phyloP scores from a whole-genome alignment of 2,113 vertebrate species.

The Seriola quinqueradiata region DNA sequence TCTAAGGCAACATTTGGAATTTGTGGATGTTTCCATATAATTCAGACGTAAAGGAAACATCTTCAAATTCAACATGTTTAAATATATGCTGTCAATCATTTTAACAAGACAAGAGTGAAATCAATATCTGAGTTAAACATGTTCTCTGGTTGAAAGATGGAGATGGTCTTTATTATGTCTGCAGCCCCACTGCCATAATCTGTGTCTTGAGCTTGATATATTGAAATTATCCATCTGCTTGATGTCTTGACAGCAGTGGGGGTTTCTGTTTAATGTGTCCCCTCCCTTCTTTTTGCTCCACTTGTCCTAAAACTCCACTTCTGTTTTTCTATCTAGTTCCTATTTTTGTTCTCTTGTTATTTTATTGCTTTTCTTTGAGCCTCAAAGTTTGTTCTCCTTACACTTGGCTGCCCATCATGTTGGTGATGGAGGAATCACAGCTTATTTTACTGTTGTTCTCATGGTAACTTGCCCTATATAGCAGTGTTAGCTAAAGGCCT shows the following conservation, averaged over 20 bases:
- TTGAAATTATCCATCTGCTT: conserved; percentile 25
- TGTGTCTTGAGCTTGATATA: conserved; percentile 6
- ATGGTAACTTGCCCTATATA: conserved; percentile 16
- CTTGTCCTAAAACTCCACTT: neutral
- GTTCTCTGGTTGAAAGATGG: neutral
- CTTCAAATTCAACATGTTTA: neutral
- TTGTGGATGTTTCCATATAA: conserved; percentile 6
- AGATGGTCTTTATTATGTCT: conserved; percentile 5
- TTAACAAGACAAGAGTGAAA: conserved; percentile 24
- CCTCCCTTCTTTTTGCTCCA: conserved; percentile 6
- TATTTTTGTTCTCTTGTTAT: conserved; percentile 10
- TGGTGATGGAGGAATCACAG: conserved; percentile 4
- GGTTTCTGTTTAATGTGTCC: neutral
- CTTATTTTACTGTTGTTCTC: conserved; percentile 17
- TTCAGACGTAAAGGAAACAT: conserved; percentile 3
- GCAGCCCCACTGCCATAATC: conserved; percentile 18
- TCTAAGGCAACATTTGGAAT: conserved; percentile 15
- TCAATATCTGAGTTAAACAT: neutral
- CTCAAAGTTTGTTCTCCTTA: conserved; percentile 9
- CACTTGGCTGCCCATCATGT: conserved; percentile 25
- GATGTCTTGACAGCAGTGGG: conserved; percentile 4
- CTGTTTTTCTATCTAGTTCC: neutral
- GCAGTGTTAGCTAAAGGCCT: conserved; percentile 15
- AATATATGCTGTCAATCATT: conserved; percentile 44
- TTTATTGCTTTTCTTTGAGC: conserved; percentile 6